Conservation (phyloP, 1,140 invertebrate species). For the Drosophila triauraria region DNA sequence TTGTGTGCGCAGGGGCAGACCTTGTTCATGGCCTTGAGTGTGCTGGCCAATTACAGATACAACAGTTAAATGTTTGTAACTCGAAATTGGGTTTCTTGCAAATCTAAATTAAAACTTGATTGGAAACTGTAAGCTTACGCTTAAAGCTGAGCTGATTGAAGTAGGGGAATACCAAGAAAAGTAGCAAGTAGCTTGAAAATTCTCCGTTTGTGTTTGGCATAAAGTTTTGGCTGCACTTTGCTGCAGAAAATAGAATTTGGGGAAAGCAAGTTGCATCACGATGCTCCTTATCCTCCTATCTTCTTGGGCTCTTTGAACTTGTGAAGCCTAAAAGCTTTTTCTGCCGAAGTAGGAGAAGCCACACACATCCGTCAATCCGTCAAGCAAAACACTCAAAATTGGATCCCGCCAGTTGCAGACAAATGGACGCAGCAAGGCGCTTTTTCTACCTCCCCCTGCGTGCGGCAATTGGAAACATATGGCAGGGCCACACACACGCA, state of each 20-base stretch:
- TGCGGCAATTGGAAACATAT: conserved; percentile 72
- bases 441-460: background rate
- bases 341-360: conserved; percentile 19
- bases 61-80: conserved; percentile 11
- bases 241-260: conserved; percentile 4
- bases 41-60: conserved; percentile 27
- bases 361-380: conserved; percentile 53
- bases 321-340: conserved; percentile 25
- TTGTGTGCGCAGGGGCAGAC: conserved; percentile 18
- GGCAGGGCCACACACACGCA: conserved; percentile 26
- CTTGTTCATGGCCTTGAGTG: conserved; percentile 37
- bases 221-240: background rate
- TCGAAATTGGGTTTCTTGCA: background rate
- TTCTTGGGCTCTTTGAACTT: conserved; percentile 24
- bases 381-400: conserved; percentile 56
- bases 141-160: no score
- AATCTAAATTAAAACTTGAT: background rate
- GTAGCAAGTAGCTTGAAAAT: background rate
- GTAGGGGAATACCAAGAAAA: no score
- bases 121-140: background rate
- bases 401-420: conserved; percentile 56
- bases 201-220: background rate
- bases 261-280: conserved; percentile 1
- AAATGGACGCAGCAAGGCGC: conserved; percentile 75
- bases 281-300: background rate